These are phyloP conservation scores for Lasioglossum villosulum DNA, from an alignment of 2,888 invertebrate genomes.

Conservation along the genomic window DNA sequence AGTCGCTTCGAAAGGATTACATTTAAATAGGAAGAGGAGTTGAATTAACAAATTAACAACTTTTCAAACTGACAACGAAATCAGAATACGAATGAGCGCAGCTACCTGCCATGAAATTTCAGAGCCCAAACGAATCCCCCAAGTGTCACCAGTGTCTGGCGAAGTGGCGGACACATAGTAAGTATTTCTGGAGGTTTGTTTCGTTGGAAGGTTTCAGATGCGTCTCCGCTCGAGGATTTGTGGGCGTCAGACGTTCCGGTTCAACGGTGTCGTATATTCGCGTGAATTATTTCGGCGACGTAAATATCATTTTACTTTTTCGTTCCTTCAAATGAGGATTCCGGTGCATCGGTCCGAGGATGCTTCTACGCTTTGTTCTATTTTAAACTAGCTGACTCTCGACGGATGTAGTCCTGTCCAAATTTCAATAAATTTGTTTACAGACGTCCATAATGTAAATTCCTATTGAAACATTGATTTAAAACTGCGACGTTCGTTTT, in stretches of 20 bases:
- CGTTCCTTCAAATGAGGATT: constrained; percentile 1
- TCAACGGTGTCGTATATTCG: constrained; percentile 53
- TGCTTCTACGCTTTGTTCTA: not conserved
- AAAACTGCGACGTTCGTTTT: no score
- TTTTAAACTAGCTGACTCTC: no score
- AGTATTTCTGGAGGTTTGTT: constrained; percentile 40
- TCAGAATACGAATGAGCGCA: not conserved
- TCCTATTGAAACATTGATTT: no score
- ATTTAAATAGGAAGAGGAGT: not conserved
- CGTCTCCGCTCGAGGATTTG: constrained; percentile 43
- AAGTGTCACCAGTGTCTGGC: constrained; percentile 23
- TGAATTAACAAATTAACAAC: no score
- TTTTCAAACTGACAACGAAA: not conserved
- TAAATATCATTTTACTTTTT: constrained; percentile 32
- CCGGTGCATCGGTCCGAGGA: not conserved
- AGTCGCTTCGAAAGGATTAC: not conserved
- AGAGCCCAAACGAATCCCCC: not conserved
- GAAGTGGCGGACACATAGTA: constrained; percentile 7
- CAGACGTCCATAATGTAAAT: no score
- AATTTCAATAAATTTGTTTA: no score
- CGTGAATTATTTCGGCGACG: constrained; percentile 47
- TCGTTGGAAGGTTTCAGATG: constrained; percentile 11
- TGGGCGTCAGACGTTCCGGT: constrained; percentile 55
- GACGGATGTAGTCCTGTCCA: no score
- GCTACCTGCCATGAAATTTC: not conserved